Evolutionary conservation across 1,140 invertebrate genomes (phyloP).

Genomic region (Apocrypta bakeri): DNA sequence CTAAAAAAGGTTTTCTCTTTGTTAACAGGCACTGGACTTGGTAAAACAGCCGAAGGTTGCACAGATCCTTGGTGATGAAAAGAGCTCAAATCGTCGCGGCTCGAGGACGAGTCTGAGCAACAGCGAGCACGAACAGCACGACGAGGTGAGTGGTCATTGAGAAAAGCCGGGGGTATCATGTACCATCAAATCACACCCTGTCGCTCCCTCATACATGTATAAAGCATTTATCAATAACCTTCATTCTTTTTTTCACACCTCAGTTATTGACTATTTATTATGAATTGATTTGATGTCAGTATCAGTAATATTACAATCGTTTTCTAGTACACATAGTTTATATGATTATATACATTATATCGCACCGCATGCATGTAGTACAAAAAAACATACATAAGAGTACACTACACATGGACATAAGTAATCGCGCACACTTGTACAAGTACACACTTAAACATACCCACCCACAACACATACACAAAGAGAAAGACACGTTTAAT

Average conservation of each 20-base stretch:
- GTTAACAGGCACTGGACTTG: constrained; percentile 86
- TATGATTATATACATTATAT: constrained; percentile 54
- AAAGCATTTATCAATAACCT: constrained; percentile 23
- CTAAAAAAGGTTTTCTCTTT: constrained; percentile 51
- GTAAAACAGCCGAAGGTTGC: constrained; percentile 91
- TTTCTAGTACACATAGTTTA: constrained; percentile 33
- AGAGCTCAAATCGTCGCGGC: constrained; percentile 67
- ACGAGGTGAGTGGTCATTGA: constrained; percentile 68
- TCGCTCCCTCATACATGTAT: constrained; percentile 1
- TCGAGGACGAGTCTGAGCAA: constrained; percentile 70
- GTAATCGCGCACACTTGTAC: too few relatives aligned
- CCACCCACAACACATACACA: background rate
- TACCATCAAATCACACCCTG: constrained; percentile 4
- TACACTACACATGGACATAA: too few relatives aligned
- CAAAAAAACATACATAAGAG: constrained; percentile 7
- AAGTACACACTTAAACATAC: too few relatives aligned
- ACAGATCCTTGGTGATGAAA: constrained; percentile 79
- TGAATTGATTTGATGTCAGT: constrained; percentile 37
- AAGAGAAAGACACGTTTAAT: constrained; percentile 8
- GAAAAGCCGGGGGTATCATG: background rate
- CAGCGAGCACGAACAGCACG: constrained; percentile 70
- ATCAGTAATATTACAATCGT: constrained; percentile 43
- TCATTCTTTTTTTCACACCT: constrained; percentile 22
- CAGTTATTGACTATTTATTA: constrained; percentile 29
- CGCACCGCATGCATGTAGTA: constrained; percentile 70